Evolutionary conservation across 2,888 invertebrate species (phyloP).

Genomic region (Melieria omissa): DNA sequence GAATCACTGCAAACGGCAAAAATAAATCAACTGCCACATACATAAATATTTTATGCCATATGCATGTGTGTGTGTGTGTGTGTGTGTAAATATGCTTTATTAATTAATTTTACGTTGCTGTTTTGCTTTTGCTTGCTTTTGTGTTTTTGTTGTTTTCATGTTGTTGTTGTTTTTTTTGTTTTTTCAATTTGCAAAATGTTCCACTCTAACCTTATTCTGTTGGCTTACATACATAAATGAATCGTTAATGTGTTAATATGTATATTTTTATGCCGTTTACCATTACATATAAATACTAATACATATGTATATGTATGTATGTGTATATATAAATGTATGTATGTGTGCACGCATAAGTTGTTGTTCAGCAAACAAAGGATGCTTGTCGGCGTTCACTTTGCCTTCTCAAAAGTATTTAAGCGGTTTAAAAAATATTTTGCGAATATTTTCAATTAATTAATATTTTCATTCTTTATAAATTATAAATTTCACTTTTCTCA

Average conservation of each 20-base stretch:
- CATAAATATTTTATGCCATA: not conserved
- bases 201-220: too few relatives aligned
- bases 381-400: too few relatives aligned
- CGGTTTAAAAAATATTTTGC: too few relatives aligned
- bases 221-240: too few relatives aligned
- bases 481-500: too few relatives aligned
- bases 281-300: constrained; percentile 21
- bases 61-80: not conserved
- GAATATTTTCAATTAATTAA: too few relatives aligned
- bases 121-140: not conserved
- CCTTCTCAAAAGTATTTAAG: too few relatives aligned
- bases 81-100: not conserved
- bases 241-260: too few relatives aligned
- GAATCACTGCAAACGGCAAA: too few relatives aligned
- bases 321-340: constrained; percentile 2
- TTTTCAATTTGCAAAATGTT: not conserved
- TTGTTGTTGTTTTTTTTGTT: not conserved
- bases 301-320: constrained; percentile 16
- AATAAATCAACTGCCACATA: not conserved
- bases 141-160: not conserved
- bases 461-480: too few relatives aligned
- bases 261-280: not conserved
- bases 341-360: not conserved
- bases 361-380: too few relatives aligned
- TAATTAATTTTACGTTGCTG: constrained; percentile 15